Evolutionary conservation across 2,113 vertebrate genomes (phyloP), one percentile per base, ranked within the genome.

Genomic region (Taurulus bubalis): DNA sequence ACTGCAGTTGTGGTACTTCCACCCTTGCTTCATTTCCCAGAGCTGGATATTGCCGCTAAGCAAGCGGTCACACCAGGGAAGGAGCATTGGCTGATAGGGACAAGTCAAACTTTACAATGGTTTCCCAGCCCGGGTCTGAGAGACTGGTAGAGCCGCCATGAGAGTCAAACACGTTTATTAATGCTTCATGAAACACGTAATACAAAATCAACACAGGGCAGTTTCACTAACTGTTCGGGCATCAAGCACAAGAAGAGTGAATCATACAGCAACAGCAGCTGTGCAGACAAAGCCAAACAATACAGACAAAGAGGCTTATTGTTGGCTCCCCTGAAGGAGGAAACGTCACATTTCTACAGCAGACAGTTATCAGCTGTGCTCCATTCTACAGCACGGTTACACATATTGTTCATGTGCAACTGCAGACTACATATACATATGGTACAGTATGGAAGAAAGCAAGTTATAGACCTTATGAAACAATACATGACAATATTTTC

Each of bases 201-300:
- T 42, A 8, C 42, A 62, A 24, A 63, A 66, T 55, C 62, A 56
- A 76, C 49, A 58, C 10, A 4, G 4, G 32, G 7, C 67, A 72
- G 55, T 36, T 3, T 15, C 49, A 38, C 40, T 9, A 62, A 59
- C 8, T 16, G 20, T 51, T 51, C 9, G 3, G 49, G 49, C 20
- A 51, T 62, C 18, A 32, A 73, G 56, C 71, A 60, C 42, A 32
- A 11, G 34, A 8, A 36, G 18, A 51, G 49, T 22, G 28, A 63
- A 49, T 36, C 71, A 36, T 20, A 34, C 28, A 62, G 20, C 22
- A 59, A 38, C 26, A 70, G 7, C 64, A 69, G 75, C 51, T 78
- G 55, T 62, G 42, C n/a, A 62, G 32, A 32, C 16, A 40, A 40
- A 36, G 30, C 6, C 55, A 45, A 14, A 45, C 12, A 45, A 10